These are phyloP conservation scores for Corythoichthys intestinalis DNA, from an alignment of 2,113 vertebrate species.

Conservation along the genomic window DNA sequence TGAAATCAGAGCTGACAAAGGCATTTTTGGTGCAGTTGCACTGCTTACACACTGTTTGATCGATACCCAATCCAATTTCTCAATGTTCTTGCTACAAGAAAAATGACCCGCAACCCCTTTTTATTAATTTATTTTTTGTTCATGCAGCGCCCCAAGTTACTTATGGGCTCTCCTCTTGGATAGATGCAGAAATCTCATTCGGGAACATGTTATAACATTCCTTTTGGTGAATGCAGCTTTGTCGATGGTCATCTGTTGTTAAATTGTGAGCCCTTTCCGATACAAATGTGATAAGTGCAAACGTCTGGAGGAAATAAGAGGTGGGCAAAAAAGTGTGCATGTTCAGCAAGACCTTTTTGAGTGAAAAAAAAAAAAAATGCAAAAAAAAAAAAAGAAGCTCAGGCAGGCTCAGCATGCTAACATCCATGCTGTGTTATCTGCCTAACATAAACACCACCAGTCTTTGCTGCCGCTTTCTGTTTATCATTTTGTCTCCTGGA, in stretches of 20 bases:
- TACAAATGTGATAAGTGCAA: neutral
- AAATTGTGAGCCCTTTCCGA: neutral
- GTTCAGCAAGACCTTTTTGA: conserved; percentile 9
- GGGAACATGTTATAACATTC: neutral
- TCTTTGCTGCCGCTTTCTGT: conserved; percentile 5
- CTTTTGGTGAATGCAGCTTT: neutral
- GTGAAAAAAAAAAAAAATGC: conserved; percentile 31
- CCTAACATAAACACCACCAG: conserved; percentile 6
- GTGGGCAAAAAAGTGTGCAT: neutral
- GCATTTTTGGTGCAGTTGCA: neutral
- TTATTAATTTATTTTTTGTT: neutral
- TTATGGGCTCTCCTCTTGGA: neutral
- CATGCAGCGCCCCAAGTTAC: neutral
- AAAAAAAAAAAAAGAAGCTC: conserved; percentile 37
- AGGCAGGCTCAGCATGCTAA: conserved; percentile 5
- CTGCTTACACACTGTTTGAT: neutral
- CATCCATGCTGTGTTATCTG: conserved; percentile 6
- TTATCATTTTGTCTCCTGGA: conserved; percentile 2
- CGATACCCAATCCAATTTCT: neutral
- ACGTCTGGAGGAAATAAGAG: neutral
- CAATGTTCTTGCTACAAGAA: neutral
- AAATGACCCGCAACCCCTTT: neutral
- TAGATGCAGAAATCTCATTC: neutral
- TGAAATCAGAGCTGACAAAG: neutral
- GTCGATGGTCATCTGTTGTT: neutral